Base-by-base conservation (phyloP, 2,888 invertebrate genomes). In the Thera obeliscata region DNA sequence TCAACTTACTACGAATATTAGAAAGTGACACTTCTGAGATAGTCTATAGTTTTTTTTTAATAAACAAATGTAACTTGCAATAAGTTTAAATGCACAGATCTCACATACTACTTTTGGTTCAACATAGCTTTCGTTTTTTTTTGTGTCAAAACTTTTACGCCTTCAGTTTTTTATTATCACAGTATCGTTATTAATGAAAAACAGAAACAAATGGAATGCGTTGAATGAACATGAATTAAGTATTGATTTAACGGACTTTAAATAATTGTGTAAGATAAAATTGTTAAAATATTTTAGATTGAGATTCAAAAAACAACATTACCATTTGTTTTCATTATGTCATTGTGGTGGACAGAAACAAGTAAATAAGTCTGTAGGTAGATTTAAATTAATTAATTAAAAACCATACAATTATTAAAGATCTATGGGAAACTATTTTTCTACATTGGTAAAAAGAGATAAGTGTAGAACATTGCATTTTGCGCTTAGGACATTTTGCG, bases 251-350 rank as follows among this genome's bases (percentile, higher is more conserved):
- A 65, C 56, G 62, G 33, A 64, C 54, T 62, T n/a, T 55, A 56
- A 58, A 61, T 36, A 68, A 68, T 61, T 67, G 54, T 61, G 46
- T 22, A n/a, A 52, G 69, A 69, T 69, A 65, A 69, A 62, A 69
- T 69, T 49, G 46, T 62, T 69, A 11, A 52, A 56, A 69, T 69
- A 33, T 46, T 68, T 65, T 12, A 41, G 48, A 64, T 50, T 46
- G 54, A 69, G 56, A 67, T 67, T 67, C 48, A 41, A 11, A 49
- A 41, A 69, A 56, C 9, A 50, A 64, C 56, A 52, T 38, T 48
- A n/a, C 36, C 59, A 48, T 68, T 54, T 43, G 35, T 68, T 64
- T 68, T 64, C 61, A 68, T 67, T 63, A 67, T 62, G 67, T 59
- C 62, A 59, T 56, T 54, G 48, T 56, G 11, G 41, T 43, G 3